Base-by-base conservation (phyloP, 2,797 vertebrate genomes). In the Myripristis jacobus region DNA sequence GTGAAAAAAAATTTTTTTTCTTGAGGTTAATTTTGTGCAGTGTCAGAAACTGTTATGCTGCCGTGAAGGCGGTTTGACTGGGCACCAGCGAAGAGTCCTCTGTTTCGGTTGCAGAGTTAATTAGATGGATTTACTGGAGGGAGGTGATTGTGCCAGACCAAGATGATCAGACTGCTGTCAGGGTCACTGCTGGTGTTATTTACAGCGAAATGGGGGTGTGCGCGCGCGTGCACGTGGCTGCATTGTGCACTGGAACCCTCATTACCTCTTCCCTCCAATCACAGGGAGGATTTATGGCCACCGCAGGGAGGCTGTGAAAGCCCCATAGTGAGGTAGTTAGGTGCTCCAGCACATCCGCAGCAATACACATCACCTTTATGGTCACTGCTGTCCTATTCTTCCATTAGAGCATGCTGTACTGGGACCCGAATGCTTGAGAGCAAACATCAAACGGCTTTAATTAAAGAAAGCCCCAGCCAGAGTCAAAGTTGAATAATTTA, bases 211-310 rank as follows among this genome's bases (percentile, higher is more conserved):
- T 38, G 74, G 58, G 68, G 69, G 70, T 52, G 38, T 31, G 36
- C 15, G 15, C 0, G 31, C 27, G 21, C 38, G 67, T 22, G 55
- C 66, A 73, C 56, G 70, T 66, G 75, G 41, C n/a, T n/a, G 3
- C 29, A 19, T 31, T 47, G 73, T 36, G 72, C 66, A 57, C 77
- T 54, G 56, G 69, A 36, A 65, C 75, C 75, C 80, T 90, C 83
- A 83, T 92, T 91, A 88, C 84, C 79, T 81, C 79, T 62, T 75
- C 79, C 82, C 70, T 83, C 83, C 89, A 90, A 88, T 91, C 88
- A 85, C 71, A 55, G 68, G 51, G 62, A 72, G 88, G 73, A 91
- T 92, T 92, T 90, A 90, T 76, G 50, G 75, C 54, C 70, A 5
- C 80, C 18, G 34, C 77, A 73, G 81, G 83, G 80, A 82, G 70